Conservation (phyloP, 2,888 invertebrate species). For the Volucella bombylans region DNA sequence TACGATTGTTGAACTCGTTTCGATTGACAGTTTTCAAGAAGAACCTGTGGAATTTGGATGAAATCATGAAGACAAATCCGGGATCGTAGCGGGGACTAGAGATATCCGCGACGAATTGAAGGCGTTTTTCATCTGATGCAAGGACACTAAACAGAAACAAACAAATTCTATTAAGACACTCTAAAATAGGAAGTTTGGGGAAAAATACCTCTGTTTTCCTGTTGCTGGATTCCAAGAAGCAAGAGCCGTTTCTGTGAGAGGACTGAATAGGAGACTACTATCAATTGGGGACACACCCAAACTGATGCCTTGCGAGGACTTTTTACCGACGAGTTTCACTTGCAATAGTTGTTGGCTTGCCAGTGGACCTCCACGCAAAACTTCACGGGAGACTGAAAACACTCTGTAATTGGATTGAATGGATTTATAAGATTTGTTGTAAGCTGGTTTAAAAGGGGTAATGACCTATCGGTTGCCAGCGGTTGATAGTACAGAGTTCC, state of each 20-base stretch:
- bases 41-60: conserved; percentile 91
- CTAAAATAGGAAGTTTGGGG: background rate
- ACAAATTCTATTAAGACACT: background rate
- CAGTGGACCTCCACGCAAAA: conserved; percentile 88
- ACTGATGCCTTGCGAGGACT: conserved; percentile 92
- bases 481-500: conserved; percentile 87
- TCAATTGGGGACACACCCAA: conserved; percentile 88
- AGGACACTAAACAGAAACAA: conserved; percentile 84
- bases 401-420: conserved; percentile 83
- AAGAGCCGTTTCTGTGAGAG: conserved; percentile 90
- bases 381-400: conserved; percentile 90
- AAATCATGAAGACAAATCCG: conserved; percentile 88
- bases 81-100: conserved; percentile 87
- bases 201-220: conserved; percentile 86
- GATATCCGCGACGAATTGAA: conserved; percentile 92
- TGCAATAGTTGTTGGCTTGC: conserved; percentile 88
- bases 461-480: conserved; percentile 86
- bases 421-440: background rate
- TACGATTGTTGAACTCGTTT: conserved; percentile 88
- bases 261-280: conserved; percentile 90
- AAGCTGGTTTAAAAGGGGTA: background rate
- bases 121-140: conserved; percentile 87
- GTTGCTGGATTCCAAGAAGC: conserved; percentile 90
- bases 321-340: conserved; percentile 90
- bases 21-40: conserved; percentile 87